Conservation (phyloP, 2,888 invertebrate species). For the Andrena flavipes region DNA sequence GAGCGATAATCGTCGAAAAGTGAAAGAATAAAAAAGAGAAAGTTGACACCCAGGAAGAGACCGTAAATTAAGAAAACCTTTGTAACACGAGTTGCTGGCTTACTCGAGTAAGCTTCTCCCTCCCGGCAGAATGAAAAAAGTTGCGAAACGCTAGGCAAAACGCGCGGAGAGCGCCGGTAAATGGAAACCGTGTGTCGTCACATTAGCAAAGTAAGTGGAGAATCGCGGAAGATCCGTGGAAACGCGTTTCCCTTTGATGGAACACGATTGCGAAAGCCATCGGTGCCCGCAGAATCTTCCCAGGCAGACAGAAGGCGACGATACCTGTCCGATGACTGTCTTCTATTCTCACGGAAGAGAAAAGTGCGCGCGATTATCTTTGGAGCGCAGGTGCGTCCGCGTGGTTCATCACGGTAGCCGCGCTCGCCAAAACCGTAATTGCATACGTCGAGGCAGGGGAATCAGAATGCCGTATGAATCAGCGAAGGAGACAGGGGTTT, state of each 20-base stretch:
- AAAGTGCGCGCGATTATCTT: constrained; percentile 56
- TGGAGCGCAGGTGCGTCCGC: constrained; percentile 61
- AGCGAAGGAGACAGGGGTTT: constrained; percentile 26
- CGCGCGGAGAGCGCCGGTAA: background rate
- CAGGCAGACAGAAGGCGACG: constrained; percentile 57
- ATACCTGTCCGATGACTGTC: constrained; percentile 76
- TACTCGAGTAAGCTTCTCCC: background rate
- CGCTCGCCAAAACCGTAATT: constrained; percentile 67
- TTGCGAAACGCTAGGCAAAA: constrained; percentile 2
- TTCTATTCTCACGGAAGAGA: constrained; percentile 79
- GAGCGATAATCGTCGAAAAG: background rate
- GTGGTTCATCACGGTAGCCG: constrained; percentile 48
- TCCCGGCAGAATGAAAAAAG: background rate
- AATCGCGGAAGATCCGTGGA: constrained; percentile 42
- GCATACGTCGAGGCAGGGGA: constrained; percentile 21
- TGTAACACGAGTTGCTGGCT: background rate
- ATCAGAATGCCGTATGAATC: constrained; percentile 55
- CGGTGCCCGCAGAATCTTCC: constrained; percentile 54
- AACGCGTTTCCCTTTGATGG: constrained; percentile 56
- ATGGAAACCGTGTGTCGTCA: constrained; percentile 26
- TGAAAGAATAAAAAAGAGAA: background rate
- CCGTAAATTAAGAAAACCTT: background rate
- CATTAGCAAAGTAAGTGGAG: constrained; percentile 45
- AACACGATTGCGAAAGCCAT: constrained; percentile 65
- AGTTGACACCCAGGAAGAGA: background rate